Conservation (phyloP, 2,113 vertebrate species). For the Myotis yumanensis region DNA sequence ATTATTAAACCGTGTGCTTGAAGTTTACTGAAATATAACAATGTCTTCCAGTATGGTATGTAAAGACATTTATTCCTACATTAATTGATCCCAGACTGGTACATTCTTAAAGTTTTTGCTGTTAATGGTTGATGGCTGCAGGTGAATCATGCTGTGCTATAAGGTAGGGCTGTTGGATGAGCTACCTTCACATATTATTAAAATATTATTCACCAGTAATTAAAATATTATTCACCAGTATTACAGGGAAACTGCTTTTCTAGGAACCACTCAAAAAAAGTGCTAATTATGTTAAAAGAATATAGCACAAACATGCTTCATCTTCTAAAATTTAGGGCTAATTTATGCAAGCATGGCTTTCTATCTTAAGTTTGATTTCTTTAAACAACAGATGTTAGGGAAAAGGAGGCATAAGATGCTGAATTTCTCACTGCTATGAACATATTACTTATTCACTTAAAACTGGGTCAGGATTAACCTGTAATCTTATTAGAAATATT, state of each 20-base stretch:
- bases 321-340: constrained; percentile 50
- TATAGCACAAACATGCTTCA: not conserved
- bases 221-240: not conserved
- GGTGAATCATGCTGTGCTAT: not conserved
- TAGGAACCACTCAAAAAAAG: constrained; percentile 33
- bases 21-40: not conserved
- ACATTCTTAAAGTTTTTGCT: constrained; percentile 16
- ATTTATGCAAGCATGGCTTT: constrained; percentile 56
- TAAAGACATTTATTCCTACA: not conserved
- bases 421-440: constrained; percentile 49
- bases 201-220: not conserved
- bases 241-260: constrained; percentile 9
- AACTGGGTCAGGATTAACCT: constrained; percentile 68
- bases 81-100: not conserved
- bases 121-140: not conserved
- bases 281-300: not conserved
- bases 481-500: constrained; percentile 48
- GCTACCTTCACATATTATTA: not conserved
- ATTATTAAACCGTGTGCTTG: not conserved
- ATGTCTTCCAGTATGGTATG: not conserved
- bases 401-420: constrained; percentile 32
- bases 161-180: not conserved
- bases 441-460: constrained; percentile 59
- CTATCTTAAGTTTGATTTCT: constrained; percentile 54
- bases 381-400: constrained; percentile 57